Evolutionary conservation across 2,797 vertebrate species (phyloP).

Genomic region (Siniperca undulata): DNA sequence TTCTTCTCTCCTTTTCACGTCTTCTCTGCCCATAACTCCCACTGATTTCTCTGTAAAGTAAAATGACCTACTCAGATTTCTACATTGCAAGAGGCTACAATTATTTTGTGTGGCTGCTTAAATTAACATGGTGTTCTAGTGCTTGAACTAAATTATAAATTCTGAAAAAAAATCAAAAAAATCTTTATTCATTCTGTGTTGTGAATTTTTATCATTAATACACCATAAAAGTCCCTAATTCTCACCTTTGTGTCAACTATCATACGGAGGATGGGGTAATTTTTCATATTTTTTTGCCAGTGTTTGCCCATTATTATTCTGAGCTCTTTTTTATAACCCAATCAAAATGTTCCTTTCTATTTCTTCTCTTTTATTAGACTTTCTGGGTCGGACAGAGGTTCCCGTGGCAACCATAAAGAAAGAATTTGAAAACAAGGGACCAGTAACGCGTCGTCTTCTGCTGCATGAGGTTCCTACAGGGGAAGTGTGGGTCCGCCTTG

Average conservation of each 20-base stretch:
- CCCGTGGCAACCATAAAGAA: slow-evolving; percentile 97
- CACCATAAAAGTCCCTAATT: background rate
- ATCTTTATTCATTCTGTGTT: background rate
- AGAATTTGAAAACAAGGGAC: slow-evolving; percentile 94
- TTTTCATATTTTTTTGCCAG: background rate
- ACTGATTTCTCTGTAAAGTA: background rate
- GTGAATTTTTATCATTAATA: background rate
- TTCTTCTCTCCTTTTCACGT: background rate
- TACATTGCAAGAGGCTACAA: background rate
- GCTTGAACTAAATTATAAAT: background rate
- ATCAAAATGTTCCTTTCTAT: background rate
- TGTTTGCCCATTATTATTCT: background rate
- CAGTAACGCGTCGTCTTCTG: slow-evolving; percentile 91
- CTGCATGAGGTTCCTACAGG: slow-evolving; percentile 96
- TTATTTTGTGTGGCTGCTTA: background rate
- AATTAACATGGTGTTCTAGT: background rate
- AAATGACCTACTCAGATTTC: background rate
- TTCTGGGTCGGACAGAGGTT: slow-evolving; percentile 96
- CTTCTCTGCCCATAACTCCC: background rate
- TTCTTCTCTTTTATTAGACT: slow-evolving; percentile 83
- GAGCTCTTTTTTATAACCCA: background rate
- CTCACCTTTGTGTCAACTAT: background rate
- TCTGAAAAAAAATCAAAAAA: background rate
- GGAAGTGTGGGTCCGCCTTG: slow-evolving; percentile 95
- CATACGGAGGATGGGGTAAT: background rate